phyloP scores from a whole-genome alignment of 1,140 invertebrate genomes.

The Brachystomella parvula region DNA sequence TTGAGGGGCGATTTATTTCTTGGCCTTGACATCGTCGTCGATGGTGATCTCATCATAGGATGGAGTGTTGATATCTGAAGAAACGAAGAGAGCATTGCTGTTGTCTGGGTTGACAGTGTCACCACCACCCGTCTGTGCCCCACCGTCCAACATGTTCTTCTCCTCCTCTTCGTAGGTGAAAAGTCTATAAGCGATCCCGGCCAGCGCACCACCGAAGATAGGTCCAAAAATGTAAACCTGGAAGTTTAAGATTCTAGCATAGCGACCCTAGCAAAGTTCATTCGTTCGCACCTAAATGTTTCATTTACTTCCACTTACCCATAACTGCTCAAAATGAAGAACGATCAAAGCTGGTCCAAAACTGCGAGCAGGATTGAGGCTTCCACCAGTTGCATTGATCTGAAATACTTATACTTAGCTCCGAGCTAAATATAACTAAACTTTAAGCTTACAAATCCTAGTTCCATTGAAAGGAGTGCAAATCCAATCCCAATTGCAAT shows the following conservation, averaged over 20 bases:
- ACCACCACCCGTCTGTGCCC: background rate
- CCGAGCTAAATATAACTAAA: no score
- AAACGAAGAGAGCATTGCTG: background rate
- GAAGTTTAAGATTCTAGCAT: slow-evolving; percentile 40
- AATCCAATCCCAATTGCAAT: slow-evolving; percentile 8
- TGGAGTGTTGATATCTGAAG: background rate
- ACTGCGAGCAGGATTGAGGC: slow-evolving; percentile 52
- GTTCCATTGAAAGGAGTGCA: background rate
- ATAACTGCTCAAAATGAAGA: slow-evolving; percentile 46
- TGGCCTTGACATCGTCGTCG: background rate
- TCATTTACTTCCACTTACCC: slow-evolving; percentile 45
- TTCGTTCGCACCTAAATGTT: slow-evolving; percentile 41
- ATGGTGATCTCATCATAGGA: slow-evolving; percentile 4
- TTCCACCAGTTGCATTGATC: slow-evolving; percentile 48
- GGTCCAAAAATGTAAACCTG: slow-evolving; percentile 54
- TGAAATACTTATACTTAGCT: slow-evolving; percentile 36
- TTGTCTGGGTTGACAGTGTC: background rate
- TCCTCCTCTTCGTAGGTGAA: slow-evolving; percentile 37
- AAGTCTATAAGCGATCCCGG: slow-evolving; percentile 48
- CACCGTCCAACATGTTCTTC: background rate
- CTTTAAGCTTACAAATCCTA: slow-evolving; percentile 9
- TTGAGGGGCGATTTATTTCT: background rate
- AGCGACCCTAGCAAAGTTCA: slow-evolving; percentile 46
- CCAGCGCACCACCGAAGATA: slow-evolving; percentile 44
- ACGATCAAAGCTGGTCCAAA: slow-evolving; percentile 49